Conservation (phyloP, 2,113 vertebrate genomes). For the Cyprinodon brontotheroides region DNA sequence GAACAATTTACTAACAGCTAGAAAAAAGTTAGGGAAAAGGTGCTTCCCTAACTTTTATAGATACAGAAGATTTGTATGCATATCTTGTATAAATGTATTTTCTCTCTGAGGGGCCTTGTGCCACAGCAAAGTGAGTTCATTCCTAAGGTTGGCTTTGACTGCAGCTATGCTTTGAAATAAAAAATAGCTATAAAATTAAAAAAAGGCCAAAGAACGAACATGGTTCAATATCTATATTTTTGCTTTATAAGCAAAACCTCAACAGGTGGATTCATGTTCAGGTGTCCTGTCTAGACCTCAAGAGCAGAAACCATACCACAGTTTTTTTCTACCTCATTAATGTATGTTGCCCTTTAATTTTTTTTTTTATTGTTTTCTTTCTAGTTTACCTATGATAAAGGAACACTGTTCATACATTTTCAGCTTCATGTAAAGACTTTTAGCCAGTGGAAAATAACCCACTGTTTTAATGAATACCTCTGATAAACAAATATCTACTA, state of each 20-base stretch:
- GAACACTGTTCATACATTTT: neutral
- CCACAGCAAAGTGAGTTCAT: neutral
- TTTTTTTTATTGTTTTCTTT: neutral
- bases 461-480: neutral
- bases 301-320: neutral
- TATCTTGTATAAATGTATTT: neutral
- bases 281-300: neutral
- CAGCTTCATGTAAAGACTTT: neutral
- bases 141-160: neutral
- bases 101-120: neutral
- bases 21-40: no score
- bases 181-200: neutral
- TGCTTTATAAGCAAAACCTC: neutral
- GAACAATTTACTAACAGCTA: neutral
- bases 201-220: neutral
- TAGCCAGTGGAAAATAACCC: neutral
- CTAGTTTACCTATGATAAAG: neutral
- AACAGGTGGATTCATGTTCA: neutral
- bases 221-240: neutral
- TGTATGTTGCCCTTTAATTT: neutral
- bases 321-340: neutral
- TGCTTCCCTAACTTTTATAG: neutral
- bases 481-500: neutral
- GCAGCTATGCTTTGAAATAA: no score
- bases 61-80: neutral